Evolutionary conservation across 1,140 invertebrate genomes (phyloP).

Genomic region (Hyles euphorbiae): DNA sequence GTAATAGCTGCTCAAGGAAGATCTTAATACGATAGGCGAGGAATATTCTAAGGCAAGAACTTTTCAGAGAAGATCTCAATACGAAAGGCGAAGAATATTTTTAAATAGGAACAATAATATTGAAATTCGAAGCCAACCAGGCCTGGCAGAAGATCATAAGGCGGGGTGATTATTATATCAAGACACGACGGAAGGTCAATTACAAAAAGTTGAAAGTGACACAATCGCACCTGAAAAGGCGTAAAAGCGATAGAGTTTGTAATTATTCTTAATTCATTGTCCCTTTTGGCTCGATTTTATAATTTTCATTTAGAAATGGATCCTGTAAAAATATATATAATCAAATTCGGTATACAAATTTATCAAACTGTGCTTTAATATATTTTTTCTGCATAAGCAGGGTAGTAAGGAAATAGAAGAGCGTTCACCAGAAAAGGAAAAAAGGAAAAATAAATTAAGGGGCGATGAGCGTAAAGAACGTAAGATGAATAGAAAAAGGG

Average conservation of each 20-base stretch:
- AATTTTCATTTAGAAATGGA: neutral
- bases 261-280: slow-evolving; percentile 42
- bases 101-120: no score
- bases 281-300: slow-evolving; percentile 36
- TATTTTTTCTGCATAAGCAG: slow-evolving; percentile 63
- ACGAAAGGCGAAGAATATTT: no score
- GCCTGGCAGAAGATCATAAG: no score
- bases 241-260: slow-evolving; percentile 17
- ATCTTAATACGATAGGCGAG: no score
- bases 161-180: no score
- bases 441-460: slow-evolving; percentile 82
- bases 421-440: slow-evolving; percentile 78
- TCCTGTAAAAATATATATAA: neutral
- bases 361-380: slow-evolving; percentile 16
- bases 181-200: neutral
- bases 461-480: slow-evolving; percentile 84
- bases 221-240: neutral
- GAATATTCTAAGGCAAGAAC: no score
- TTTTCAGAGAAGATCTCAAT: no score
- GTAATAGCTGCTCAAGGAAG: no score
- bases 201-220: neutral
- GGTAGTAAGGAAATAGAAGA: slow-evolving; percentile 77
- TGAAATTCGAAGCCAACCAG: no score
- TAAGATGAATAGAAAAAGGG: slow-evolving; percentile 84
- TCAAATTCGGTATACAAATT: neutral